phyloP scores from a whole-genome alignment of 1,140 invertebrate genomes.

The Drosophila navojoa region DNA sequence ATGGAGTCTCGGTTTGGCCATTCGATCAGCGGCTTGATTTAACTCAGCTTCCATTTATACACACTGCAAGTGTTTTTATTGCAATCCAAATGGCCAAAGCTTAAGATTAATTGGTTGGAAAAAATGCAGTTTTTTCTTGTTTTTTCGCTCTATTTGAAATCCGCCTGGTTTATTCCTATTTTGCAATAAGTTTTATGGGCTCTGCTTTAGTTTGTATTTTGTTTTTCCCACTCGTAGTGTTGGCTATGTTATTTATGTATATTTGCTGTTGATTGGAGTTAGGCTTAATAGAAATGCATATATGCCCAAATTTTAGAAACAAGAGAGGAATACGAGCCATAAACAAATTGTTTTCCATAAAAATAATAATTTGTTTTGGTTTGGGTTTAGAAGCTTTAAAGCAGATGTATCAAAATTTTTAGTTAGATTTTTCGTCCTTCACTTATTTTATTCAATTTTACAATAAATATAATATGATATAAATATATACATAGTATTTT shows the following conservation, averaged over 20 bases:
- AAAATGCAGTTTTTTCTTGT: background rate
- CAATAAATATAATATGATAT: too few species aligned
- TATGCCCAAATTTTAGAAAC: too few species aligned
- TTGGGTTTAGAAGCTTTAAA: too few species aligned
- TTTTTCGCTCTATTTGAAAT: background rate
- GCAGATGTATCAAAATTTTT: too few species aligned
- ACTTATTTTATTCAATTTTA: too few species aligned
- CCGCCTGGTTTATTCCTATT: background rate
- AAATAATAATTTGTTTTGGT: too few species aligned
- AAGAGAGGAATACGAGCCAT: too few species aligned
- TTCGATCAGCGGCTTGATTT: constrained; percentile 40
- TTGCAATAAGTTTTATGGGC: background rate
- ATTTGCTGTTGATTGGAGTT: background rate
- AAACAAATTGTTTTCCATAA: too few species aligned
- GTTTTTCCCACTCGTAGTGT: background rate
- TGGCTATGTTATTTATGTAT: background rate
- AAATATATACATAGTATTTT: background rate
- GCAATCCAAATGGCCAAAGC: constrained; percentile 15
- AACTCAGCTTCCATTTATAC: constrained; percentile 15
- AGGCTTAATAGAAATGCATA: background rate
- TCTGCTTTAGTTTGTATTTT: background rate
- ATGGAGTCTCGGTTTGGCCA: constrained; percentile 4
- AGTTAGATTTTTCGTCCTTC: too few species aligned
- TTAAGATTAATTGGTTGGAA: constrained; percentile 45
- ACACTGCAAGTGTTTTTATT: constrained; percentile 17